Base-by-base conservation (phyloP, 1,140 invertebrate species). In the Probaryconus sp. region DNA sequence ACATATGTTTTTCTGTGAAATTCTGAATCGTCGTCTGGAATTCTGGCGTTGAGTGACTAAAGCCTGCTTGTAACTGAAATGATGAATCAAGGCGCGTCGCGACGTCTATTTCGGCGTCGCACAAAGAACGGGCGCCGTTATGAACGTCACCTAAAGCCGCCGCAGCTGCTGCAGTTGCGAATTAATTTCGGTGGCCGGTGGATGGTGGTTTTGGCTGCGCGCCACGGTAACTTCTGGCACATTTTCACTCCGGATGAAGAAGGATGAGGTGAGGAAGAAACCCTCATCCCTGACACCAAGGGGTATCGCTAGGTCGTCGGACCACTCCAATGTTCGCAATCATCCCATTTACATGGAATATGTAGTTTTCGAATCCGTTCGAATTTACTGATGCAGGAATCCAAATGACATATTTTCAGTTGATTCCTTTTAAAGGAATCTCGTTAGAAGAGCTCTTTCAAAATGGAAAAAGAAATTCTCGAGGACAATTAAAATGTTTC, bases 161-260 rank as follows among this genome's bases (percentile, higher is more conserved):
- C 38, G 47, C 74, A 58, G 63, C 63, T 64, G 51, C 67, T 70
- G 56, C 77, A 75, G 64, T 78, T 65, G 76, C 70, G 65, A 77
- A 82, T 81, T 85, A 84, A 85, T 82, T 80, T 74, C 10, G 56
- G 40, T 60, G 55, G 53, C 45, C 71, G 55, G 63, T 68, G 70
- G 48, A 70, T 77, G 70, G 67, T 56, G 70, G 63, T 76, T 77
- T 79, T 79, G 77, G 74, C 77, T 67, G 14, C 31, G 71, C 76
- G 58, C 53, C 50, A 61, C 40, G 24, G 21, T 31, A 76, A 76
- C 67, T 76, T 56, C 51, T 76, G 67, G 61, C 68, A 63, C 61
- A 43, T 70, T 61, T 64, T 33, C 55, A 28, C 11, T 51, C 45
- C 55, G 42, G 35, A 45, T 42, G 73, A 48, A 51, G 61, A 67